Evolutionary conservation across 2,113 vertebrate genomes (phyloP), one percentile per base, ranked within the genome.

Genomic region (Oostethus manadensis): DNA sequence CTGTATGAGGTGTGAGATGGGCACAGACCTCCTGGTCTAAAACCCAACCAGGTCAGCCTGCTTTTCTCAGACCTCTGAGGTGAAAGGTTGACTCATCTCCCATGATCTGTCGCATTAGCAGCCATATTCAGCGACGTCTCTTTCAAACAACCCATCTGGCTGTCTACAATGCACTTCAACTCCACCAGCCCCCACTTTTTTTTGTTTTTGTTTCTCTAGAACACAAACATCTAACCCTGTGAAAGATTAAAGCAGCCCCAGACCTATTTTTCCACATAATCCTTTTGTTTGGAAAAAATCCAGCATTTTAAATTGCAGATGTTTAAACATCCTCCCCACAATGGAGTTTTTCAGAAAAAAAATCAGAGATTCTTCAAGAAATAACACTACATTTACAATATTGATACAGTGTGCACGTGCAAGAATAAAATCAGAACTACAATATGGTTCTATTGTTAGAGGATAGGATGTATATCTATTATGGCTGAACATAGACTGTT

Each of bases 61-160:
- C 38, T 66, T 66, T 71, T 71, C 64, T 69, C 10, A 50, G 62
- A 64, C 47, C 58, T 50, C n/a, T 29, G 53, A 58, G 74, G 68
- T 77, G 62, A 76, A 78, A 79, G 79, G 73, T 56, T 22, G 22
- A 64, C 76, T 85, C 78, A 88, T 86, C 80, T 64, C 43, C 21
- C 71, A 60, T 77, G 68, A 88, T 82, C 75, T 79, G 20, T 35
- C 8, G 78, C 51, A 77, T 86, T 84, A 83, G 61, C 33, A 50
- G 47, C 46, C 55, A 78, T 73, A 78, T 77, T 71, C 57, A 69
- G 70, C 63, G 68, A 48, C 61, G 71, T 74, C 55, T 56, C 73
- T 62, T 42, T 60, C 72, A 14, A 77, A 77, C 66, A 43, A 33
- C 60, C 81, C 84, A 86, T 86, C 86, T 88, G 84, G 76, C 83